These are phyloP conservation scores for Sturnus vulgaris DNA, from an alignment of 2,113 vertebrate genomes.

Conservation along the genomic window DNA sequence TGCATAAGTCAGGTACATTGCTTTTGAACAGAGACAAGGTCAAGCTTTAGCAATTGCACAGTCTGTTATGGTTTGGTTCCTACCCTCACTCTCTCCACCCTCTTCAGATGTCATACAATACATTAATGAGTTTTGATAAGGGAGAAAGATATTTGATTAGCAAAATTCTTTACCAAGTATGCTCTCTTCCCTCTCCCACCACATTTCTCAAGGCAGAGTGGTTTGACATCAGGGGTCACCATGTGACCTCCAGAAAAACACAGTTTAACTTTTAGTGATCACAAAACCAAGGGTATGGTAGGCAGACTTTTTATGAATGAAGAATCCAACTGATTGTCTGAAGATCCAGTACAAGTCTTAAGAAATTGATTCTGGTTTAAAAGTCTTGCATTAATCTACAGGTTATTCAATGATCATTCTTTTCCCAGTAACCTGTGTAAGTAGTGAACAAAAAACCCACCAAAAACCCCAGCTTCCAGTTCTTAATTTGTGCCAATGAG, in stretches of 20 bases:
- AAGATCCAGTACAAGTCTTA: not conserved
- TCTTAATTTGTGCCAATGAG: not conserved
- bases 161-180: not conserved
- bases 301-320: not conserved
- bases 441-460: not conserved
- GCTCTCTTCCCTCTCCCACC: not conserved
- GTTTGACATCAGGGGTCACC: not conserved
- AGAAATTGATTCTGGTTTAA: not conserved
- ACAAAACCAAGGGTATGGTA: not conserved
- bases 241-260: not conserved
- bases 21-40: not conserved
- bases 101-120: not conserved
- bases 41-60: not conserved
- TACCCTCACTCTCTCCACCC: not conserved
- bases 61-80: not conserved
- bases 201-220: not conserved
- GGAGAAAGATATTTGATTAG: not conserved
- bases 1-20: not conserved
- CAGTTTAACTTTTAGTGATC: not conserved
- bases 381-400: not conserved
- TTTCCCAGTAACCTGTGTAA: not conserved
- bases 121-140: not conserved
- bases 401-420: not conserved
- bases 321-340: not conserved
- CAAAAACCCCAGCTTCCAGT: not conserved